Percentiles rank a stretch among this genome's conserved stretches.
phyloP scores from a whole-genome alignment of 2,113 vertebrate species.

The Telmatochromis brachygnathus region DNA sequence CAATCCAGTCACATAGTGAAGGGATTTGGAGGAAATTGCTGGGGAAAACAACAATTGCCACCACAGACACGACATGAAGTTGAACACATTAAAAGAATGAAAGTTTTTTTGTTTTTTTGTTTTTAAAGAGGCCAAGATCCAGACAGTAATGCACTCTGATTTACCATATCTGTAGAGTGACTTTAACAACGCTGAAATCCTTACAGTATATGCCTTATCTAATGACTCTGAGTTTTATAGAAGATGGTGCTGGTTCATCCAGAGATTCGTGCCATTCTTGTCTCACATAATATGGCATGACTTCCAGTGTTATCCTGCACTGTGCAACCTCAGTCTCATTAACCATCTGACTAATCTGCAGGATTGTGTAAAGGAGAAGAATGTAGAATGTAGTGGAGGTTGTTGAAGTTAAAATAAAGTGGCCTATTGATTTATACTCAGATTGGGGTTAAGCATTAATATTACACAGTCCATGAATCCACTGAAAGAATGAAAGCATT shows the following conservation, averaged over 20 bases:
- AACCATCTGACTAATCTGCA: slow-evolving; percentile 21
- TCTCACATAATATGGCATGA: neutral
- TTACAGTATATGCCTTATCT: neutral
- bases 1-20: neutral
- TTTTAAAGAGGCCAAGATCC: neutral
- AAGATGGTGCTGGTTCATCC: neutral
- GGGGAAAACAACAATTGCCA: neutral
- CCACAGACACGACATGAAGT: neutral
- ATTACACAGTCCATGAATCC: neutral
- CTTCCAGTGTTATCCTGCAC: neutral
- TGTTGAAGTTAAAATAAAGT: neutral
- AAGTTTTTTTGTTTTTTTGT: fast-evolving
- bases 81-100: neutral
- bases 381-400: neutral
- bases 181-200: neutral
- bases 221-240: slow-evolving; percentile 22
- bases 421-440: neutral
- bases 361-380: neutral
- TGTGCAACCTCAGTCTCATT: slow-evolving; percentile 1
- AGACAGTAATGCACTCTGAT: neutral
- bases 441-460: neutral
- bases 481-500: neutral
- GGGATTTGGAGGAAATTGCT: neutral
- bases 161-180: neutral
- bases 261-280: neutral